phyloP scores from a whole-genome alignment of 1,140 invertebrate species.

The Drusus annulatus region DNA sequence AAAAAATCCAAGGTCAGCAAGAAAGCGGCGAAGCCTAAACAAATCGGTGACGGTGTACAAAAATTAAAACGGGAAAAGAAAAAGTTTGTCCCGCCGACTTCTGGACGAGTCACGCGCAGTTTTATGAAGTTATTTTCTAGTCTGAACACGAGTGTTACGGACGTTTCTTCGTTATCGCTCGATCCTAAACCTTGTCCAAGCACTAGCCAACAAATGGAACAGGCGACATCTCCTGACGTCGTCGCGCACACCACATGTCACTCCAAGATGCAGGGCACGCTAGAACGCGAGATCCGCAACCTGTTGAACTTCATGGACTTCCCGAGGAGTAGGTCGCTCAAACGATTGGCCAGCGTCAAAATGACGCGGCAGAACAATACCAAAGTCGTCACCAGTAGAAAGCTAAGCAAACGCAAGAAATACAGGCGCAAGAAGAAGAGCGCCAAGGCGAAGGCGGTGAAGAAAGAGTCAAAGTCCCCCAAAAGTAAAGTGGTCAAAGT shows the following conservation, averaged over 20 bases:
- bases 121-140: not conserved
- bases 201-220: not conserved
- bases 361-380: not conserved
- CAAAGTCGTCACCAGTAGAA: not conserved
- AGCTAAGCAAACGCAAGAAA: not conserved
- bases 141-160: not conserved
- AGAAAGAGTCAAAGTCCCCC: not conserved
- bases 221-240: not conserved
- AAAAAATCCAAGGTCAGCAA: not conserved
- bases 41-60: not conserved
- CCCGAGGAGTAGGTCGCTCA: not conserved
- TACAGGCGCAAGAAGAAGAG: not conserved
- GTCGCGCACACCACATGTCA: not conserved
- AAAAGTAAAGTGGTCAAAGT: not conserved
- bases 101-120: slow-evolving; percentile 5
- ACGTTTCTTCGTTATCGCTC: not conserved
- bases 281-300: not conserved
- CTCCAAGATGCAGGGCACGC: not conserved
- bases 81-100: not conserved
- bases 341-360: not conserved
- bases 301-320: slow-evolving; percentile 17
- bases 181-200: not conserved
- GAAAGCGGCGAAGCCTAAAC: not conserved
- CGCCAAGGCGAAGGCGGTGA: not conserved
- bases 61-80: not conserved